Percentiles rank a stretch among this genome's conserved stretches.
Conservation (phyloP, 92 coral and sea anemone species). For the Parazoanthus swiftii region DNA sequence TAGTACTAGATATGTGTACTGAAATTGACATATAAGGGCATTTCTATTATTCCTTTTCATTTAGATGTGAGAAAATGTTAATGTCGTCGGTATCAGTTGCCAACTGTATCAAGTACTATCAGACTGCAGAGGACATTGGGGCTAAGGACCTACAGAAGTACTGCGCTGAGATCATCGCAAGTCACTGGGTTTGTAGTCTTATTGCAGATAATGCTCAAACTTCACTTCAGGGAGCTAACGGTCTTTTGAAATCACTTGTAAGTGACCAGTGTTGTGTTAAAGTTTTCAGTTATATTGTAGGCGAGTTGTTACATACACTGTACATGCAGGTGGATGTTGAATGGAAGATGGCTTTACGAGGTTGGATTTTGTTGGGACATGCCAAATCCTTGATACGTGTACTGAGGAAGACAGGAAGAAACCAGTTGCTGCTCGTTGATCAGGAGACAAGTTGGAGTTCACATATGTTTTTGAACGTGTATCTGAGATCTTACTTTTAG, state of each 20-base stretch:
- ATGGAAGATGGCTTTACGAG: not conserved
- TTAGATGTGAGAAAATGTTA: slow-evolving; percentile 93
- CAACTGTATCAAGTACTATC: slow-evolving; percentile 97
- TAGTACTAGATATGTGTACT: not conserved
- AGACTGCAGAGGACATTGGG: slow-evolving; percentile 98
- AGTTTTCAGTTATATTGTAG: not conserved
- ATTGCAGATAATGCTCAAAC: not conserved
- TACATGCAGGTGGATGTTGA: not conserved
- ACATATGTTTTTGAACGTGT: no score
- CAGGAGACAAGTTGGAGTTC: no score
- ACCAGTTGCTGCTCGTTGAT: no score
- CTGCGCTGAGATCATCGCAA: slow-evolving; percentile 95
- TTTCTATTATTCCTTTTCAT: not conserved
- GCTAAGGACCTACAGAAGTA: slow-evolving; percentile 93
- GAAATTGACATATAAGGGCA: not conserved
- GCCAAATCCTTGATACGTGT: no score
- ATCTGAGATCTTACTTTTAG: no score
- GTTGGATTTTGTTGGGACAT: no score
- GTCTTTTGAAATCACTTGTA: not conserved
- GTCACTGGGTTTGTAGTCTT: slow-evolving; percentile 82
- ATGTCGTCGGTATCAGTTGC: slow-evolving; percentile 96
- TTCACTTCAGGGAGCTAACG: not conserved
- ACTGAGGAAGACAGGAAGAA: no score
- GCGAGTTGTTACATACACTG: not conserved
- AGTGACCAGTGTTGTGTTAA: not conserved